Evolutionary conservation across 2,888 invertebrate genomes (phyloP), one percentile per base, ranked within the genome.

Genomic region (Ichneumoninae sp.): DNA sequence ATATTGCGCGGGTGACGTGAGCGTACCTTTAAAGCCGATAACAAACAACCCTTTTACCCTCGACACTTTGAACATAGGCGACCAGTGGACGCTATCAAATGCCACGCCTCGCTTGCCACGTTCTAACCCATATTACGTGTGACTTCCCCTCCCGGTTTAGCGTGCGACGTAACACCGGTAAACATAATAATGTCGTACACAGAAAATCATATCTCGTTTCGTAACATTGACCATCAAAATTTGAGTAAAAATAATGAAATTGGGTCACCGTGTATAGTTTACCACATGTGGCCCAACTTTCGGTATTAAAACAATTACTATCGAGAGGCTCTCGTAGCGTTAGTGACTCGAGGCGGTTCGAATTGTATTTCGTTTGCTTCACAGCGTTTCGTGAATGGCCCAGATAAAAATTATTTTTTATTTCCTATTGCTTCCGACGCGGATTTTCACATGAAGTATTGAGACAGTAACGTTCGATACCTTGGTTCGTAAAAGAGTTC

Each of bases 111-210:
- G 47, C 30, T 75, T 70, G 19, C 54, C 78, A 74, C 74, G 65
- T 78, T 74, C 74, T 80, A 81, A 79, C 78, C 75, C 75, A 71
- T 70, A 66, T 78, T 81, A 81, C 54, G 78, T 78, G 70, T 79
- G 50, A 81, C 8, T 33, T 33, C 69, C 62, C 40, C 57, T 40
- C 10, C 26, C 40, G 36, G 50, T 36, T 33, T 26, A 50, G n/a
- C 30, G 10, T 36, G 52, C 22, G 62, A 62, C 66, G 26, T 30
- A 75, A 33, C 62, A 62, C 47, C 3, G 30, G 5, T 5, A 13
- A 26, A 47, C 47, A 16, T 26, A 47, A 69, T 60, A 26, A 13
- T 22, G 22, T 22, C 26, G 10, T 10, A 60, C 4, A 16, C 26
- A 30, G 22, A 60, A 22, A 60, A 26, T 60, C 30, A 16, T 60